Conservation (phyloP, 2,888 invertebrate genomes). For the Pristionchus fissidentatus region DNA sequence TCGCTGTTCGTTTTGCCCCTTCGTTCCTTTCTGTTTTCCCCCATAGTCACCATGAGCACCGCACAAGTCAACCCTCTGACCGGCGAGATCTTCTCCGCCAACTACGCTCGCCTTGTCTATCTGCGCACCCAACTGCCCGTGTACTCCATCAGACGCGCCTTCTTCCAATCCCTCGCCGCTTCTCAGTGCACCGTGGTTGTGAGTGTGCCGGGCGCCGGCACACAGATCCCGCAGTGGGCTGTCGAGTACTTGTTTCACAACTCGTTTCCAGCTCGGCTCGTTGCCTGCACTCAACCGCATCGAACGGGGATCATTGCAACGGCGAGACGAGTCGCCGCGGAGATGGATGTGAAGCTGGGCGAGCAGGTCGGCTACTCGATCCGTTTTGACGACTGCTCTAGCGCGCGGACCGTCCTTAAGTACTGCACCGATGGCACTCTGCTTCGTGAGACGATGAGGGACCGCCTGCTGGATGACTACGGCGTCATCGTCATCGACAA, state of each 20-base stretch:
- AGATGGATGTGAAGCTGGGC: background rate
- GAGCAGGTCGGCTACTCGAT: background rate
- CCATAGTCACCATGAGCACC: too few relatives aligned
- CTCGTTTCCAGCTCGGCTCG: background rate
- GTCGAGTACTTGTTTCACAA: conserved; percentile 2
- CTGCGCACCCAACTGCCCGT: background rate
- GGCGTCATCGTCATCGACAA: background rate
- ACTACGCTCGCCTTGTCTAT: background rate
- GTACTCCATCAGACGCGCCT: background rate
- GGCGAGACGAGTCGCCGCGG: background rate
- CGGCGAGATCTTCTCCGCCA: background rate
- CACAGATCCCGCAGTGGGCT: conserved; percentile 14
- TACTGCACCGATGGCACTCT: background rate
- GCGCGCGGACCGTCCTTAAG: background rate
- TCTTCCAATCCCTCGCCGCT: background rate
- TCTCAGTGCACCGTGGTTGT: background rate
- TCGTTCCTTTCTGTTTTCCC: too few relatives aligned
- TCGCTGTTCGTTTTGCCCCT: too few relatives aligned
- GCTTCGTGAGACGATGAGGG: background rate
- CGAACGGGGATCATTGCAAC: background rate
- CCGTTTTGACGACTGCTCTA: background rate
- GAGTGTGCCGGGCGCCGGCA: background rate
- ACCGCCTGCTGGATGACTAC: background rate
- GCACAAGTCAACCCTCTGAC: background rate
- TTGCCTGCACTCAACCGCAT: background rate